Base-by-base conservation (phyloP, 2,888 invertebrate species). In the Hipparchia semele region DNA sequence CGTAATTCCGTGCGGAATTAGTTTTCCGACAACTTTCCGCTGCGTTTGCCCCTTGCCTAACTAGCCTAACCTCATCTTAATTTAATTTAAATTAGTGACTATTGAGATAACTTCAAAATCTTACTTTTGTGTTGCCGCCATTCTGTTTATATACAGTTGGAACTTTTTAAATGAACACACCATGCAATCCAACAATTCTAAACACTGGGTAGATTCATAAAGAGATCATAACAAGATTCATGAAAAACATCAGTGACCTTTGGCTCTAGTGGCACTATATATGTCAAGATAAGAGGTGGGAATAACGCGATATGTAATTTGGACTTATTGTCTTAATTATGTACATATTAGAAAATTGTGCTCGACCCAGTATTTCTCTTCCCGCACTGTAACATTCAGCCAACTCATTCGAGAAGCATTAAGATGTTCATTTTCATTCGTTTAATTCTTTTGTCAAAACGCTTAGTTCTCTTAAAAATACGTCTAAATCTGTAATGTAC, bases 191-290 rank as follows among this genome's bases (percentile, higher is more conserved):
- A 90, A 88, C 90, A 89, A 90, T 84, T 87, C 82, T 85, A 89
- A 87, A 90, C 94, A 94, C 93, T 93, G 92, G 93, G 92, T 84
- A 93, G 93, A 93, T 93, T 93, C 93, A 86, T 62, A 85, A 88
- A 89, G 93, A 94, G 94, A 93, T 94, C 94, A 93, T 90, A 86
- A 88, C 87, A 89, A 94, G 94, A 94, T 94, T 93, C 94, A 90
- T 85, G 84, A 88, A 84, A 23, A 85, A 86, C 83, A 82, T 75
- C 82, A 81, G 79, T 83, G 80, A 86, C 83, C 80, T 79, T 82
- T 81, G 81, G 80, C 79, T 81, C 80, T 80, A 80, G 83, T 84
- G 82, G 81, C 82, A 83, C 81, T 83, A 80, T 81, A 79, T 79
- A 80, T 83, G 82, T 82, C 84, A 81, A 80, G 78, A 81, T 83